Evolutionary conservation across 2,888 invertebrate species (phyloP).

Genomic region (Platerodrilus igneus): DNA sequence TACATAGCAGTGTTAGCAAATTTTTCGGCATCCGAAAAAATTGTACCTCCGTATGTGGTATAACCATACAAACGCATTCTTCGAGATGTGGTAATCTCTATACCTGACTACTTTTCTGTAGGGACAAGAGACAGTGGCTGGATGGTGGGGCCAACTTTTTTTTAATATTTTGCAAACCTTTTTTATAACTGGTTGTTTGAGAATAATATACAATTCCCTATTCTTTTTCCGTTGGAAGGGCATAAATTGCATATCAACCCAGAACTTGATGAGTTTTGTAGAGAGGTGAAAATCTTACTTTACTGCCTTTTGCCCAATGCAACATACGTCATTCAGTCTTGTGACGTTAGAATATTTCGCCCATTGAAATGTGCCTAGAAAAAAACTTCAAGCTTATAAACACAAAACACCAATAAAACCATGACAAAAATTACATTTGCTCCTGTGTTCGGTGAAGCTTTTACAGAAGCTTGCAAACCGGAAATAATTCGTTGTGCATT

Average conservation of each 20-base stretch:
- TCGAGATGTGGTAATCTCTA: not conserved
- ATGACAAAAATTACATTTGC: conserved; percentile 3
- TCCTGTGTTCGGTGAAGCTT: too few relatives aligned
- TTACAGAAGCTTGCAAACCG: too few relatives aligned
- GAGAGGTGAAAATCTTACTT: conserved; percentile 1
- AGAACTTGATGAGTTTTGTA: conserved; percentile 5
- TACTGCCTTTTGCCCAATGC: conserved; percentile 7
- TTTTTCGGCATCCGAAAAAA: not conserved
- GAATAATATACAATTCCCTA: conserved; percentile 1
- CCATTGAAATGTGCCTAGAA: too few relatives aligned
- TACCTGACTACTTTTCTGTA: conserved; percentile 2
- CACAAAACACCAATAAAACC: not conserved
- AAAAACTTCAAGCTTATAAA: not conserved
- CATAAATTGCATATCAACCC: conserved; percentile 6
- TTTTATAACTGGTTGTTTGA: conserved; percentile 6
- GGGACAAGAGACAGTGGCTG: conserved; percentile 2
- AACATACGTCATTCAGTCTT: not conserved
- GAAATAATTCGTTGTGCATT: too few relatives aligned
- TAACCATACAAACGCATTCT: conserved; percentile 1
- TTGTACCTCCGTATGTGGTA: not conserved
- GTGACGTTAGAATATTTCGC: not conserved
- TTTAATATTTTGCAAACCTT: conserved; percentile 6
- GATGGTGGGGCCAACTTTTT: conserved; percentile 5
- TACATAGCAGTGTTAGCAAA: not conserved
- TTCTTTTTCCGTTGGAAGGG: conserved; percentile 4